Conservation (phyloP, 2,797 vertebrate species). For the Triplophysa yarkandensis region DNA sequence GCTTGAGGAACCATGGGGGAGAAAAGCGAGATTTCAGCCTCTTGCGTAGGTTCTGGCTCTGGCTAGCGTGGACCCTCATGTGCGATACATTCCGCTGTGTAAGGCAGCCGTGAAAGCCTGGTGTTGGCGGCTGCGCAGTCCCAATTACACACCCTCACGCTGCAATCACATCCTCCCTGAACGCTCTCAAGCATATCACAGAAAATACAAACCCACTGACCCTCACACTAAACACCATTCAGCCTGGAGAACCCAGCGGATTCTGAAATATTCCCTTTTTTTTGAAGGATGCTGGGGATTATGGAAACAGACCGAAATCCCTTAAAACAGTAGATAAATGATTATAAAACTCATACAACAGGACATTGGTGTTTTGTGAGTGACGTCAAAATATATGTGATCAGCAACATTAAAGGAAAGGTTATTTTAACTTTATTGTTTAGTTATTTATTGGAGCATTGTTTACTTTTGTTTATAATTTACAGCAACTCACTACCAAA, state of each 20-base stretch:
- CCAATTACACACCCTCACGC: slow-evolving; percentile 60
- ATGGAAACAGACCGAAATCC: not conserved
- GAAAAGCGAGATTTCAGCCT: slow-evolving; percentile 66
- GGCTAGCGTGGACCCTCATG: slow-evolving; percentile 69
- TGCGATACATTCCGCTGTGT: slow-evolving; percentile 71
- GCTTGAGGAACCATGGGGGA: slow-evolving; percentile 56
- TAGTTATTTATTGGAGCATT: too few species aligned
- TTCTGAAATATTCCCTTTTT: slow-evolving; percentile 50
- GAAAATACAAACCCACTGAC: slow-evolving; percentile 67
- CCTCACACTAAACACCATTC: slow-evolving; percentile 57
- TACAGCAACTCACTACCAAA: too few species aligned
- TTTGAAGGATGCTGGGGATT: slow-evolving; percentile 39
- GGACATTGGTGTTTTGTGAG: too few species aligned
- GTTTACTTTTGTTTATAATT: too few species aligned
- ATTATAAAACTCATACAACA: too few species aligned
- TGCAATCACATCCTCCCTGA: slow-evolving; percentile 65
- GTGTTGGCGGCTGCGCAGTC: slow-evolving; percentile 47
- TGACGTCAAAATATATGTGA: too few species aligned
- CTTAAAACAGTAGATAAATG: not conserved
- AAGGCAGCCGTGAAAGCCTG: slow-evolving; percentile 69
- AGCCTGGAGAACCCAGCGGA: slow-evolving; percentile 50
- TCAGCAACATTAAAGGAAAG: too few species aligned
- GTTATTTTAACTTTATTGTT: too few species aligned
- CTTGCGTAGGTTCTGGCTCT: slow-evolving; percentile 67
- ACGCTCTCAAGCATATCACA: slow-evolving; percentile 68